A percentile compares a stretch with the other conserved stretches of the same genome.
Evolutionary conservation across 2,113 vertebrate genomes (phyloP).

Genomic region (Mustela nigripes): DNA sequence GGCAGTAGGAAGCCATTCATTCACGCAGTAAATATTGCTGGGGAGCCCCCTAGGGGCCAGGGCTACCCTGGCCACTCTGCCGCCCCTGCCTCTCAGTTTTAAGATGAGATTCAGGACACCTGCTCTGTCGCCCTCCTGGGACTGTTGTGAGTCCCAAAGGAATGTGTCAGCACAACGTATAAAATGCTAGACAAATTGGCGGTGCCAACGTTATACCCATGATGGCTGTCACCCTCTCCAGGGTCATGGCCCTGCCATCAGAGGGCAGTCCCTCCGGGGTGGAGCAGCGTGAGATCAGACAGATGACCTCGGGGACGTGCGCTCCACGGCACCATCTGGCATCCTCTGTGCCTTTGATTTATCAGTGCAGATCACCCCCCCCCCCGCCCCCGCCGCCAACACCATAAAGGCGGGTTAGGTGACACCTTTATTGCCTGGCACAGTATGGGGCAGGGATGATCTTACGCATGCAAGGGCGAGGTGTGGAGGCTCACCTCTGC

Average conservation of each 20-base stretch:
- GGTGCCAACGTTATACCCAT: not conserved
- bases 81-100: not conserved
- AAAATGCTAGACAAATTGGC: not conserved
- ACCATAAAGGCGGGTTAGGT: conserved; percentile 29
- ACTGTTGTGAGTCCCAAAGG: not conserved
- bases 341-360: conserved; percentile 58
- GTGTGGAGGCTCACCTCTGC: not conserved
- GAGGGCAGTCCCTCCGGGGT: not conserved
- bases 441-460: not conserved
- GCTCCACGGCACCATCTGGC: conserved; percentile 52
- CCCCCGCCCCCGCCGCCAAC: not conserved
- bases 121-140: not conserved
- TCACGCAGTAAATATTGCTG: not conserved
- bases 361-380: not conserved
- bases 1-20: not conserved
- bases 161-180: not conserved
- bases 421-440: conserved; percentile 63
- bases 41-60: not conserved
- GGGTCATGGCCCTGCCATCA: not conserved
- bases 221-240: not conserved
- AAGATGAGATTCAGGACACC: not conserved
- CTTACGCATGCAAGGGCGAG: not conserved
- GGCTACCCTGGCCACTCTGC: not conserved
- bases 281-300: not conserved
- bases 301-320: not conserved